Evolutionary conservation across 2,797 vertebrate genomes (phyloP), one percentile per base, ranked within the genome.

Genomic region (Brotula barbata): DNA sequence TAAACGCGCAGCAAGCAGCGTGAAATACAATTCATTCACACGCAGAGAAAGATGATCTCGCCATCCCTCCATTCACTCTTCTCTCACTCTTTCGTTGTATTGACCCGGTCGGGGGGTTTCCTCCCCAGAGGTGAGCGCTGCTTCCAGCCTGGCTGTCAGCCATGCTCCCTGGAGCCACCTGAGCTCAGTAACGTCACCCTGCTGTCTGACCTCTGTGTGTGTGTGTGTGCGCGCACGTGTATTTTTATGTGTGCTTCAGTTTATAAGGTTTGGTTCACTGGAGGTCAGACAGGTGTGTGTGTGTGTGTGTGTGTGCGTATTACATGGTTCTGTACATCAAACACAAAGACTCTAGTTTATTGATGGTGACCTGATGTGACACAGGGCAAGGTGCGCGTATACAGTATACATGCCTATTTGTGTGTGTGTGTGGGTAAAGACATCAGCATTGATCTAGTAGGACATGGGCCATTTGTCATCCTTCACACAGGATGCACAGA

Each of bases 401-500:
- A 15, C 13, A n/a, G 21, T 11, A 1, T 21, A 8, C 54, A 8
- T 28, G 25, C 8, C 4, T 28, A 8, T 28, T 4, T 28, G 25
- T 28, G 25, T 28, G 25, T 28, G 25, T 28, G 25, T 28, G 25
- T 28, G 25, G 4, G 25, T 28, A 64, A 7, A 3, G 55, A 31
- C 67, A 51, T 28, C 43, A 40, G 48, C 56, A 70, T 58, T 67
- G 67, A 82, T 68, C 44, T 31, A 25, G 54, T 11, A 36, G 46
- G 64, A 82, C 57, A 43, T 0, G 0, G 53, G 41, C 39, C 70
- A 48, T 86, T 84, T 83, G 62, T 81, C 73, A 48, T 62, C 48
- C 33, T 65, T 79, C 45, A 28, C 45, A 49, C 51, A 34, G 46
- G 39, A 58, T 9, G 21, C 2, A 15, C 33, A 57, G 56, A 49